Percentiles rank a stretch among this genome's conserved stretches.
These are phyloP conservation scores for Eupithecia abbreviata DNA, from an alignment of 2,888 invertebrate genomes.

Conservation along the genomic window DNA sequence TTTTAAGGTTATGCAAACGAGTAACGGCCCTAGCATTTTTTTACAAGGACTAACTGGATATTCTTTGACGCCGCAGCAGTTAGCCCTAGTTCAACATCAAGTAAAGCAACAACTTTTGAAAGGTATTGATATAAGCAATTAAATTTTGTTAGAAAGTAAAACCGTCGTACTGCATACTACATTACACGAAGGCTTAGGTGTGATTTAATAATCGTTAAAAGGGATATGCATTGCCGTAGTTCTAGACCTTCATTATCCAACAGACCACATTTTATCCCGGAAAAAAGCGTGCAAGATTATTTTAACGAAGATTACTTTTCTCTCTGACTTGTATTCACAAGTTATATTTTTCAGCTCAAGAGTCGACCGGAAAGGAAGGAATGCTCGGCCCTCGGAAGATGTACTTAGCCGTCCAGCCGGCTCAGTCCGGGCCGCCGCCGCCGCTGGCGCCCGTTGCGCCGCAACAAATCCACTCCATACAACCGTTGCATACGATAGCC, in stretches of 20 bases:
- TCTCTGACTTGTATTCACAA: background rate
- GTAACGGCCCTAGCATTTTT: constrained; percentile 93
- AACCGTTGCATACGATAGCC: constrained; percentile 66
- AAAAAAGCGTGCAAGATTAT: background rate
- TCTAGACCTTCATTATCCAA: background rate
- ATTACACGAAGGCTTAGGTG: background rate
- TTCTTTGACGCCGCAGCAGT: constrained; percentile 91
- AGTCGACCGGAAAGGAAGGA: constrained; percentile 92
- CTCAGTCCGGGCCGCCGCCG: constrained; percentile 71
- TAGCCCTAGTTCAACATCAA: constrained; percentile 93
- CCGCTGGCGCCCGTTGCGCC: constrained; percentile 63
- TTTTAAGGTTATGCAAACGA: constrained; percentile 89
- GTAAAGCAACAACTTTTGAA: constrained; percentile 94
- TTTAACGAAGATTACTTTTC: background rate
- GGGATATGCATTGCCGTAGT: background rate
- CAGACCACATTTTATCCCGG: background rate
- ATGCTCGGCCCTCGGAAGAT: constrained; percentile 94
- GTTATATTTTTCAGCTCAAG: constrained; percentile 87
- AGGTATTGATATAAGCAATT: constrained; percentile 79
- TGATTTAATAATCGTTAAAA: background rate
- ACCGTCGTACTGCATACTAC: background rate
- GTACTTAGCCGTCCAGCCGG: constrained; percentile 93
- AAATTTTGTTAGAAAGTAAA: background rate
- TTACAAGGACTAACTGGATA: constrained; percentile 93
- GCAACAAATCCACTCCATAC: constrained; percentile 54